Evolutionary conservation across 2,797 vertebrate genomes (phyloP), one percentile per base, ranked within the genome.

Genomic region (Novumbra hubbsi): DNA sequence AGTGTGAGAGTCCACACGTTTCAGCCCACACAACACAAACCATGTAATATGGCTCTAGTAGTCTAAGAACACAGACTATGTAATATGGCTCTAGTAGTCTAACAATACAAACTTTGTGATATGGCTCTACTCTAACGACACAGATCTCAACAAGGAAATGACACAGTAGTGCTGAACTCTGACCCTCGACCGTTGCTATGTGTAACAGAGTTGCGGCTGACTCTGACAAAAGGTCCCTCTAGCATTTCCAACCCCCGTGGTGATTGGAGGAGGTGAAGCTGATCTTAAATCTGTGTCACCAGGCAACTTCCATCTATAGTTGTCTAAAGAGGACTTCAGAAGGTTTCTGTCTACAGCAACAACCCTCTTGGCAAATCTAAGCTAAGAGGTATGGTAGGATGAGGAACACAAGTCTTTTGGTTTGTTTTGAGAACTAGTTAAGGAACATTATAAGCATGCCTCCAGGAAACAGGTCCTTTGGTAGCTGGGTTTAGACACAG

Each of bases 71-170:
- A 45, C 41, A 11, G 91, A 93, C 88, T 89, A 81, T 77, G 78
- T 71, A 76, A 82, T 84, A 95, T 95, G 93, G 94, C 93, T 94
- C 92, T 88, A 93, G 15, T 85, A 90, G 92, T 94, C 92, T 92
- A 95, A 88, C 89, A 90, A 89, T 89, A 87, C 80, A 88, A 88
- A 90, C 34, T 38, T 3, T 38, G 34, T 38, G 8, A 38, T 38
- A 38, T 38, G 34, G 34, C 34, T 38, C 34, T 38, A 38, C 3
- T 38, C 34, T 38, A 38, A 38, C 34, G 8, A 89, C 89, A 87
- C 80, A 89, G 88, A 90, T 83, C 74, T 72, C 63, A 15, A 73
- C 52, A 70, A 73, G 77, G 71, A 67, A 68, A 72, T 32, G 55
- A 78, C 72, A 76, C 27, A 66, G 11, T 16, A 74, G 73, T 30